Conservation (phyloP, 2,797 vertebrate genomes). For the Acanthurus tractus region DNA sequence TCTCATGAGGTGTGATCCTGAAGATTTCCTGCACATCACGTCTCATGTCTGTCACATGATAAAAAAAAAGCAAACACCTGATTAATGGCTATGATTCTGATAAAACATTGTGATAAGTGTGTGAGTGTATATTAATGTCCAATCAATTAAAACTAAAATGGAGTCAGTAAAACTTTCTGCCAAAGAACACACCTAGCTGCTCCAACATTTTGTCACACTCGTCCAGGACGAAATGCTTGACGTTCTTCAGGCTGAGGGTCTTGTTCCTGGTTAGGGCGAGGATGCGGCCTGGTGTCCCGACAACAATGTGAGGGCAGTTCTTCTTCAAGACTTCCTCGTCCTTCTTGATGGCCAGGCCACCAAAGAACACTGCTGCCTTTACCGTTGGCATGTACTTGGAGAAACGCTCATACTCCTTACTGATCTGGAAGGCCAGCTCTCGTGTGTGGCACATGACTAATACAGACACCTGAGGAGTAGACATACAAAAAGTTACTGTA, state of each 20-base stretch:
- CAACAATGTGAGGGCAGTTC: constrained; percentile 92
- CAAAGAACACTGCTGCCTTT: constrained; percentile 92
- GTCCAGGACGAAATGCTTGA: constrained; percentile 92
- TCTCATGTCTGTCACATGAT: constrained; percentile 86
- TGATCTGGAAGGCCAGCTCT: constrained; percentile 94
- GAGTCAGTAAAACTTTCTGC: no score
- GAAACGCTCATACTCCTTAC: constrained; percentile 94
- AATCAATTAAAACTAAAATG: no score
- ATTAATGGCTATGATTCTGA: no score
- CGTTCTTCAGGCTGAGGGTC: constrained; percentile 88
- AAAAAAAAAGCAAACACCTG: no score
- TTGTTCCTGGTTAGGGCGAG: constrained; percentile 89
- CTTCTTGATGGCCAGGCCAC: constrained; percentile 91
- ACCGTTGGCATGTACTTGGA: constrained; percentile 94
- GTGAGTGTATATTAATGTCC: no score
- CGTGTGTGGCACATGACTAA: constrained; percentile 94
- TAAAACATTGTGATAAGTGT: no score
- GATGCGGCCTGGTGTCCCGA: constrained; percentile 90
- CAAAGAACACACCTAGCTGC: constrained; percentile 86
- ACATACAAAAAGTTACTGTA: background rate
- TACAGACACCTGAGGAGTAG: constrained; percentile 86
- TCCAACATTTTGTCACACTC: constrained; percentile 94
- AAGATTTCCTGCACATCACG: constrained; percentile 93
- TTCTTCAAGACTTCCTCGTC: constrained; percentile 90
- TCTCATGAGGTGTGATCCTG: constrained; percentile 90